Evolutionary conservation across 2,797 vertebrate genomes (phyloP), one percentile per base, ranked within the genome.

Genomic region (Pteronotus mesoamericanus): DNA sequence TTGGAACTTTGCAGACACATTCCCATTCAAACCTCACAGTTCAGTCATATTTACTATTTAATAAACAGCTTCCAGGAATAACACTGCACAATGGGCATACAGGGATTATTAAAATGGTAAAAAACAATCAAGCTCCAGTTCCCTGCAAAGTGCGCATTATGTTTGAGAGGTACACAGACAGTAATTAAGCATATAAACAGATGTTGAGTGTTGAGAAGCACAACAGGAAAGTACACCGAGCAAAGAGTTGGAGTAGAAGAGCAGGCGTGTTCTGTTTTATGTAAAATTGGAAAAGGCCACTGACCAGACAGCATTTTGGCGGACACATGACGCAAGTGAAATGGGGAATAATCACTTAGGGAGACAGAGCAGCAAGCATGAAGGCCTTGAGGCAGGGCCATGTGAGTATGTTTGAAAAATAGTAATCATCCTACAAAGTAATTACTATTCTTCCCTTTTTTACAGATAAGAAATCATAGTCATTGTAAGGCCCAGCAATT

Each of bases 361-460:
- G 57, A 32, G 32, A 66, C 6, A 37, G 59, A 46, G 5, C 1
- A 19, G 44, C 18, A 5, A 22, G 24, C 3, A 5, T 7, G 51
- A 82, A 66, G 29, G 29, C 29, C 79, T 12, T 1, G 18, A 75
- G 74, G 42, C 34, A 69, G 39, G 32, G 14, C 5, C 39, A 5
- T 1, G 22, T 44, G 21, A 82, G 26, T 1, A 10, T 5, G 34
- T 44, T 74, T 57, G 55, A 72, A 88, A 91, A 85, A 68, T 16
- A 55, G 57, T 29, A 77, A 59, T 37, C 32, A 51, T 16, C 39
- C 24, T 78, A 29, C 18, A 29, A 42, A 24, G 24, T 48, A 44
- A 80, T 88, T 19, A 69, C 77, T 96, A 32, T 88, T 46, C 61
- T 86, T 66, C 14, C 21, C 92, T 29, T 22, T n/a, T n/a, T 74